Evolutionary conservation across 1,140 invertebrate species (phyloP), one percentile per base, ranked within the genome.

Genomic region (Drosophila nebulosa): DNA sequence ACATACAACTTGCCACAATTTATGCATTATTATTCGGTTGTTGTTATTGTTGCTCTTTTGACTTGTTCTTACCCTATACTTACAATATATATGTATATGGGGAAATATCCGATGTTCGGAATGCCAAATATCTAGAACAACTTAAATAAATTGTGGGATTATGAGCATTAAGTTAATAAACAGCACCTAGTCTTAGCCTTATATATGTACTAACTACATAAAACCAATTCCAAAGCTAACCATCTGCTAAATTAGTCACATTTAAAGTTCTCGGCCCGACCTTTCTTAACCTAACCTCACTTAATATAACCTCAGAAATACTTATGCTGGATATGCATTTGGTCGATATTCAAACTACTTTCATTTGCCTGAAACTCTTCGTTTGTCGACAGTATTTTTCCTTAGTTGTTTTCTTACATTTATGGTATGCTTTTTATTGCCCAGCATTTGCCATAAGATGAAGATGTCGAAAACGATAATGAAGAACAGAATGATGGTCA

Each of bases 341-440:
- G 12, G 16, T 46, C 39, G 7, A 21, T 46, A 21, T 9, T 46
- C 9, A n/a, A 16, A 42, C 14, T 16, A 7, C 14, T 46, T 46
- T 14, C 10, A 16, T 21, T 16, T 6, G 18, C 16, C 16, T 46
- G 3, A 18, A 21, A 4, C 4, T 21, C 12, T n/a, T 46, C 50
- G 26, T 52, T 18, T 52, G 50, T 22, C 26, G 50, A 26, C 21
- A 52, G 16, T 52, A n/a, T 52, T 24, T 52, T 26, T 30, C 14
- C 26, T 53, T 53, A 51, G 22, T 26, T 27, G 71, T 55, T 75
- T 51, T 46, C 39, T 63, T 62, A 50, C 73, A 69, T 69, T 75
- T 75, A 69, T 75, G 57, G 55, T 68, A 64, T 68, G 64, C 71
- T 74, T 74, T 75, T 75, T 75, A 75, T 75, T 63, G 55, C 72